Evolutionary conservation across 2,113 vertebrate genomes (phyloP).

Genomic region (Serinus canaria): DNA sequence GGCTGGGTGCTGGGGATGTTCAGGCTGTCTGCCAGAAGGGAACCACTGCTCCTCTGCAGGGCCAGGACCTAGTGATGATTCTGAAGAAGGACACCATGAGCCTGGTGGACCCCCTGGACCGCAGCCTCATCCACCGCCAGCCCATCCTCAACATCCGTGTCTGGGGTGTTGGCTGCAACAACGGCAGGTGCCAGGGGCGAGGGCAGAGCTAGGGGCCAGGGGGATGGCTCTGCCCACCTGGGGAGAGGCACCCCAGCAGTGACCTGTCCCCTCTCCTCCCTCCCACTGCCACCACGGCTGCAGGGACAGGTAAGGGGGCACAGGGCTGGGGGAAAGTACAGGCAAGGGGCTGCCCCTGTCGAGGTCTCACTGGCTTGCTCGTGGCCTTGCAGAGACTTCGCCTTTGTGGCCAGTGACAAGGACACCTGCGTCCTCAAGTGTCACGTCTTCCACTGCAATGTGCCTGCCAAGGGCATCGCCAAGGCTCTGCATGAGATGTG

Average conservation of each 20-base stretch:
- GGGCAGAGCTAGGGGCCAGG: neutral
- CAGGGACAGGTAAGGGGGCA: constrained; percentile 76
- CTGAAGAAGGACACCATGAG: constrained; percentile 93
- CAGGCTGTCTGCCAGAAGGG: neutral
- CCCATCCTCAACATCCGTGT: constrained; percentile 95
- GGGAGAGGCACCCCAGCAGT: neutral
- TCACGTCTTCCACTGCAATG: constrained; percentile 92
- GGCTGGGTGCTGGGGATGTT: neutral
- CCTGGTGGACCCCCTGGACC: constrained; percentile 89
- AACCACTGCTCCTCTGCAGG: constrained; percentile 65
- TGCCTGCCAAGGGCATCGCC: constrained; percentile 92
- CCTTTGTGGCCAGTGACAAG: constrained; percentile 94
- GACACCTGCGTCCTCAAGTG: constrained; percentile 95
- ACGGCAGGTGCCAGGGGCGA: constrained; percentile 80
- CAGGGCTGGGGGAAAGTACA: too few relatives aligned
- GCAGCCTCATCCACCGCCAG: constrained; percentile 88
- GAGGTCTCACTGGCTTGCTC: neutral
- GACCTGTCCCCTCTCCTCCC: constrained; percentile 54
- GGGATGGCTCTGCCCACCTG: accelerated
- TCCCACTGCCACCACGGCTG: constrained; percentile 20
- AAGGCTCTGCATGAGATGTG: constrained; percentile 89
- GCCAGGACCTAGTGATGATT: constrained; percentile 93
- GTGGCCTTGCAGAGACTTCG: constrained; percentile 86
- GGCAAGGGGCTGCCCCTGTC: neutral
- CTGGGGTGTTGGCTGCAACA: constrained; percentile 96